Evolutionary conservation across 2,113 vertebrate species (phyloP).

Genomic region (Clinocottus analis): DNA sequence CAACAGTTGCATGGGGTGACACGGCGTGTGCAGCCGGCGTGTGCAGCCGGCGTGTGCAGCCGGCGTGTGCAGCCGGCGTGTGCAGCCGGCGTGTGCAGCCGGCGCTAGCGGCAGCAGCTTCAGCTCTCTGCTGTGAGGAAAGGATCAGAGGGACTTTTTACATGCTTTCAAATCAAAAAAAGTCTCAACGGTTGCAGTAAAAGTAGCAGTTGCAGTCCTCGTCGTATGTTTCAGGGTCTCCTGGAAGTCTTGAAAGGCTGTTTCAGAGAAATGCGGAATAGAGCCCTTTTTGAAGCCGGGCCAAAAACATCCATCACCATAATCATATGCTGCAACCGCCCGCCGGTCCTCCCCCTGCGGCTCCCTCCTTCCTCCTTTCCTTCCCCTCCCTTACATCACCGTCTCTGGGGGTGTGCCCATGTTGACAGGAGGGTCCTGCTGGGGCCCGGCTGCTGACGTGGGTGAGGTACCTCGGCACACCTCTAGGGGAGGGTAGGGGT

Average conservation of each 20-base stretch:
- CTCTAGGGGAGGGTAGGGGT: no score
- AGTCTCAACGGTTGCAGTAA: not conserved
- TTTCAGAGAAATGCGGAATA: not conserved
- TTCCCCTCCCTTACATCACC: not conserved
- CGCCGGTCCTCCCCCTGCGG: no score
- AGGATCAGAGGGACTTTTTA: not conserved
- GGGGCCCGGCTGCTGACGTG: constrained; percentile 62
- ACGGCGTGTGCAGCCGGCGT: no score
- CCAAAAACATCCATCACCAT: not conserved
- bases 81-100: no score
- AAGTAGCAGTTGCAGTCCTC: no score
- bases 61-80: no score
- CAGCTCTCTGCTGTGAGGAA: no score
- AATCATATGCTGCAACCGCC: not conserved
- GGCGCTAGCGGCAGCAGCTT: no score
- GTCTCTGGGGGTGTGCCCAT: not conserved
- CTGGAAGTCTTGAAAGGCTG: not conserved
- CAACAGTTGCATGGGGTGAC: no score
- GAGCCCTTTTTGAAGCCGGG: not conserved
- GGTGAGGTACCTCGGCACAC: constrained; percentile 14
- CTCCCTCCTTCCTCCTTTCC: not conserved
- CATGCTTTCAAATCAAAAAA: not conserved
- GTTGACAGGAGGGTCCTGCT: constrained; percentile 16
- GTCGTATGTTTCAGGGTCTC: not conserved
- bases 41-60: no score